Base-by-base conservation (phyloP, 2,797 vertebrate genomes). In the Pangasius macronema region DNA sequence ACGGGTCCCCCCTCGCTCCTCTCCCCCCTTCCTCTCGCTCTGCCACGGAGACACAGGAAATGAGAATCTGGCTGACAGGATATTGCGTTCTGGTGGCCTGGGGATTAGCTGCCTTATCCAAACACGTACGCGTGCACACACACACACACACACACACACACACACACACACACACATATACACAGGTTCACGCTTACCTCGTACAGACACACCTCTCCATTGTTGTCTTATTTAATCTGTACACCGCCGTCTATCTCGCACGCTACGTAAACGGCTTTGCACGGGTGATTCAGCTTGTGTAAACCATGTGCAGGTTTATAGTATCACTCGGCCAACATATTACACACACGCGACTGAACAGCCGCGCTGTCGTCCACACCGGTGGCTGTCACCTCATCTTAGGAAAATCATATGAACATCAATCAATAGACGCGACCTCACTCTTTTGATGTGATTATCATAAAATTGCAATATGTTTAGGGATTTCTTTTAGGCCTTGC, bases 31-130 rank as follows among this genome's bases (percentile, higher is more conserved):
- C 65, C 39, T 83, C 85, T 90, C 88, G 93, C 95, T 92, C 94
- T 94, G 93, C 93, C 94, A 95, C 91, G 94, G 95, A 95, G 96
- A 96, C 95, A 96, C 96, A 97, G 97, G 97, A 97, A 96, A 97
- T 97, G 96, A 97, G 96, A 97, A 97, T 95, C 88, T 93, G 95
- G 95, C 96, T 96, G 96, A 96, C 96, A 97, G 97, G 97, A 97
- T 97, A 97, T 97, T 97, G 97, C 97, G 96, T 96, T 97, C 93
- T 95, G 96, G 96, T 97, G 95, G 96, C 96, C 96, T 96, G 94
- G 96, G 96, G 95, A 96, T 96, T 96, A 96, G 95, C 95, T 95
- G 95, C 96, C 96, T 96, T 96, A 96, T 96, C 96, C 95, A 96
- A 96, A 96, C 96, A 95, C 95, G 95, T 95, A 96, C 94, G 93